Conservation (phyloP, 2,113 vertebrate species). For the Perognathus longimembris region DNA sequence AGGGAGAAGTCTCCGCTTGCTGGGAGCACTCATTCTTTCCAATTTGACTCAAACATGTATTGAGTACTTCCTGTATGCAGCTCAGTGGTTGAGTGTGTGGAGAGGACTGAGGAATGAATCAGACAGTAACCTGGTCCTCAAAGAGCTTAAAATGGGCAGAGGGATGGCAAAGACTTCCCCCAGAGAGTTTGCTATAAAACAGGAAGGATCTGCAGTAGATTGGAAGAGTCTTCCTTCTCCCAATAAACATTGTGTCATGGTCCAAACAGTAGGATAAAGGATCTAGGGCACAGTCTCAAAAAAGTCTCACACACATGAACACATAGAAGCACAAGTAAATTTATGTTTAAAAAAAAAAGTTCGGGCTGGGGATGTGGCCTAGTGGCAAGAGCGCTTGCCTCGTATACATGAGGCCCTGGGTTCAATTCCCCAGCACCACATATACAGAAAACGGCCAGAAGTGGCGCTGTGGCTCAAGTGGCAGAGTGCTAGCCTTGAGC, state of each 20-base stretch:
- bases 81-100: neutral
- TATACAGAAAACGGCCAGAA: too few species aligned
- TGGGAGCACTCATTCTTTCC: conserved; percentile 9
- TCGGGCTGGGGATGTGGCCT: too few species aligned
- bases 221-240: neutral
- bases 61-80: neutral
- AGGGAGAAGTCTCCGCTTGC: neutral
- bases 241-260: neutral
- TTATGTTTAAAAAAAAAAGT: neutral
- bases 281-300: neutral
- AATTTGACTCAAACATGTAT: conserved; percentile 22
- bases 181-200: neutral
- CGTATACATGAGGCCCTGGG: too few species aligned
- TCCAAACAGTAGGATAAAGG: neutral
- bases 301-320: neutral
- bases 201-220: neutral
- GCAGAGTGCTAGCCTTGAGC: too few species aligned
- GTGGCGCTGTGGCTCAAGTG: too few species aligned
- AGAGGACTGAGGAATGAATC: neutral
- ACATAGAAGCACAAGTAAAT: neutral
- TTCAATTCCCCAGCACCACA: too few species aligned
- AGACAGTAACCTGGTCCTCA: neutral
- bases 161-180: neutral
- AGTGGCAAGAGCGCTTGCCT: too few species aligned
- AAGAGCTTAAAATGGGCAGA: neutral